A percentile compares a stretch with the other conserved stretches of the same genome.
These are phyloP conservation scores for Tonatia bakeri DNA, from an alignment of 2,113 vertebrate genomes.

Conservation along the genomic window DNA sequence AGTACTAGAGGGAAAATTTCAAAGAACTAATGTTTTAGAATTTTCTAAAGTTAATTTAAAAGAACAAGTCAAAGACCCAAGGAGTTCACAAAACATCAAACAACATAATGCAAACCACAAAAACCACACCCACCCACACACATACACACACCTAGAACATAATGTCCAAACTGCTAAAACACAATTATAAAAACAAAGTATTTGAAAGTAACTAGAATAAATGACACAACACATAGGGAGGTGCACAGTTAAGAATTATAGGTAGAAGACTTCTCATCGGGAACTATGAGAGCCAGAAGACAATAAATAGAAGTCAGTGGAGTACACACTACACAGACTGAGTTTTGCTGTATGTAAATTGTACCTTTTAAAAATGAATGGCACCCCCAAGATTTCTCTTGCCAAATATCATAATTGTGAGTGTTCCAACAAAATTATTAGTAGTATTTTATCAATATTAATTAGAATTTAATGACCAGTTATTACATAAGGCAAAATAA, in stretches of 20 bases:
- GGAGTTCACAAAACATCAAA: neutral
- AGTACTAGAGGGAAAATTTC: neutral
- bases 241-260: neutral
- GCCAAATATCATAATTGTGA: neutral
- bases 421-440: neutral
- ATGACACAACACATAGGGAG: neutral
- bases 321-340: neutral
- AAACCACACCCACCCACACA: neutral
- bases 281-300: neutral
- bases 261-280: neutral
- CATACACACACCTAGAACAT: neutral
- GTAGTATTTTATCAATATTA: neutral
- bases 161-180: neutral
- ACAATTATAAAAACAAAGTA: neutral
- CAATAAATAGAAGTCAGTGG: neutral
- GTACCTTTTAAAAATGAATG: neutral
- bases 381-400: neutral
- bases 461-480: neutral
- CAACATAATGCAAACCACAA: neutral
- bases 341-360: neutral
- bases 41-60: neutral
- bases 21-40: neutral
- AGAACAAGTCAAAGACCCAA: neutral
- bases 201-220: neutral
- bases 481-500: neutral